phyloP scores from a whole-genome alignment of 2,888 invertebrate species.

The Bursaphelenchus okinawaensis region DNA sequence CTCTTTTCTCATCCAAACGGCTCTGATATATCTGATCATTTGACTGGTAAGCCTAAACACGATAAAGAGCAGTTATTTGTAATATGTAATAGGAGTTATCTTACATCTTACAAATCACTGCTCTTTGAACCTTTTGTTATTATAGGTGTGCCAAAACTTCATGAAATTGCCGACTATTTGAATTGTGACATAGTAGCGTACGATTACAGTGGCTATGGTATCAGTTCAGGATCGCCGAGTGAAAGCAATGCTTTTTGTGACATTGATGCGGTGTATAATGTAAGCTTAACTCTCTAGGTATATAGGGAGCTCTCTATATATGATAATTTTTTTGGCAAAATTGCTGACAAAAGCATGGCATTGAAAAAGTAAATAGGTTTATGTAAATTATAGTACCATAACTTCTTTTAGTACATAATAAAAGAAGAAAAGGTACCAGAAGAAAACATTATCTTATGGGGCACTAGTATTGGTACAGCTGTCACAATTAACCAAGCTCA shows the following conservation, averaged over 20 bases:
- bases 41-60: conserved; percentile 28
- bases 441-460: conserved; percentile 33
- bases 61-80: too few relatives aligned
- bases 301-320: background rate
- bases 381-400: too few relatives aligned
- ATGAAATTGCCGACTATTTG: conserved; percentile 28
- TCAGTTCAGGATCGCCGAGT: conserved; percentile 32
- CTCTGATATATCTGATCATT: conserved; percentile 40
- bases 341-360: too few relatives aligned
- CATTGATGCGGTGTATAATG: conserved; percentile 36
- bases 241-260: conserved; percentile 38
- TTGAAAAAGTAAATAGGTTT: too few relatives aligned
- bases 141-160: conserved; percentile 17
- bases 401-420: conserved; percentile 27
- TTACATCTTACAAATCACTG: too few relatives aligned
- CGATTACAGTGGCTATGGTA: conserved; percentile 47
- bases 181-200: conserved; percentile 40
- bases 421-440: conserved; percentile 24
- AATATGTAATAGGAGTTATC: too few relatives aligned
- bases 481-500: conserved; percentile 30
- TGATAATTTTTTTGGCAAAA: background rate
- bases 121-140: too few relatives aligned
- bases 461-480: conserved; percentile 43
- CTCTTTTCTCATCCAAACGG: conserved; percentile 48
- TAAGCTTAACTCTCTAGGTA: too few relatives aligned